phyloP scores from a whole-genome alignment of 1,140 invertebrate species.

The Aricia agestis region DNA sequence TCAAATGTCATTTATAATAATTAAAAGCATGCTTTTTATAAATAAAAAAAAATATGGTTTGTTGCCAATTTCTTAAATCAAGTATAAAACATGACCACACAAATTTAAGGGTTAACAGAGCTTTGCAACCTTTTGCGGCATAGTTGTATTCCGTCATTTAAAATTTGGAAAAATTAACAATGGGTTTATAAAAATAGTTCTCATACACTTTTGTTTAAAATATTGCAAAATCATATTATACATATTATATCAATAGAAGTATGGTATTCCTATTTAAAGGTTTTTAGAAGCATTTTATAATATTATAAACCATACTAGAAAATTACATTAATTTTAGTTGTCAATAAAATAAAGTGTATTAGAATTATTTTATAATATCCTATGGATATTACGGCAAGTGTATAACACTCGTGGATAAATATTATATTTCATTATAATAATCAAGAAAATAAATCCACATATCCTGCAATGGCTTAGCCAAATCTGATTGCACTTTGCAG shows the following conservation, averaged over 20 bases:
- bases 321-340: not conserved
- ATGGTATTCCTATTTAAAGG: too few relatives aligned
- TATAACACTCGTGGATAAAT: slow-evolving; percentile 62
- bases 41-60: not conserved
- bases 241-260: too few relatives aligned
- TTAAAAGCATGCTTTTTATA: slow-evolving; percentile 3
- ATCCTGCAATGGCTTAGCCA: slow-evolving; percentile 63
- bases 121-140: too few relatives aligned
- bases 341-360: slow-evolving; percentile 10
- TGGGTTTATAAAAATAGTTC: too few relatives aligned
- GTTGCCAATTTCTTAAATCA: too few relatives aligned
- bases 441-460: slow-evolving; percentile 50
- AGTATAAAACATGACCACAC: not conserved
- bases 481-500: slow-evolving; percentile 62
- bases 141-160: too few relatives aligned
- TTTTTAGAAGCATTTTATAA: not conserved
- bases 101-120: too few relatives aligned
- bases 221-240: too few relatives aligned
- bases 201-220: too few relatives aligned
- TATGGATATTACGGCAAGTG: slow-evolving; percentile 38
- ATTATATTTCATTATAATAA: slow-evolving; percentile 33
- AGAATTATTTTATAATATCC: slow-evolving; percentile 9
- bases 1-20: not conserved
- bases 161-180: too few relatives aligned
- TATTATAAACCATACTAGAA: not conserved